Evolutionary conservation across 2,797 vertebrate genomes (phyloP), one percentile per base, ranked within the genome.

Genomic region (Varecia variegata): DNA sequence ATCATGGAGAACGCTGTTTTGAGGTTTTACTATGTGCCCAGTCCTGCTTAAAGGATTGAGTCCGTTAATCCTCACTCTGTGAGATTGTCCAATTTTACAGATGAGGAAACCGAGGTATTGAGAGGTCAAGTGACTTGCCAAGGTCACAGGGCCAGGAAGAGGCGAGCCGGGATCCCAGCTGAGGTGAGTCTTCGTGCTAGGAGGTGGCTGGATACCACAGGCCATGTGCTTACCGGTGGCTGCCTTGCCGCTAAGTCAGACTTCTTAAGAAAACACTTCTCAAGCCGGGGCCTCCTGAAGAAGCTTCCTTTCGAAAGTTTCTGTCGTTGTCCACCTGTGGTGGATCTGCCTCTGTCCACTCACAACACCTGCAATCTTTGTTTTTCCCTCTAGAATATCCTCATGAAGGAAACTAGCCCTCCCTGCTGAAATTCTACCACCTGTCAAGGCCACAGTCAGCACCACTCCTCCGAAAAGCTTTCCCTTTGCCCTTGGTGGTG

Each of bases 181-280:
- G 15, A 52, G n/a, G 58, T 18, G 27, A 68, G 2, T 7, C 21
- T 27, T 7, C 0, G 32, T 32, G 6, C 35, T n/a, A 1, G 1
- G 1, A n/a, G 14, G 60, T 10, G 43, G 18, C 65, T 56, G 60
- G 45, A 20, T 52, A 12, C 11, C 20, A 5, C n/a, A 43, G 58
- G 40, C 45, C 20, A 6, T 2, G 0, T 23, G 23, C 18, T 45
- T 25, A 10, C 35, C 45, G 14, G 25, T 10, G 43, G 62, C 21
- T 20, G 4, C 32, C 27, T 30, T 38, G 17, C 27, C 15, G 4
- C 2, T 3, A 84, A 47, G n/a, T 56, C 15, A 40, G 35, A 45
- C 45, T 80, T 82, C 86, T 62, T 35, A 76, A 23, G 10, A 15
- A 17, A 52, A 38, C 15, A 5, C 56, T 87, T 88, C 45, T 81